Evolutionary conservation across 2,888 invertebrate species (phyloP).

Genomic region (Alloscopus bannaensis): DNA sequence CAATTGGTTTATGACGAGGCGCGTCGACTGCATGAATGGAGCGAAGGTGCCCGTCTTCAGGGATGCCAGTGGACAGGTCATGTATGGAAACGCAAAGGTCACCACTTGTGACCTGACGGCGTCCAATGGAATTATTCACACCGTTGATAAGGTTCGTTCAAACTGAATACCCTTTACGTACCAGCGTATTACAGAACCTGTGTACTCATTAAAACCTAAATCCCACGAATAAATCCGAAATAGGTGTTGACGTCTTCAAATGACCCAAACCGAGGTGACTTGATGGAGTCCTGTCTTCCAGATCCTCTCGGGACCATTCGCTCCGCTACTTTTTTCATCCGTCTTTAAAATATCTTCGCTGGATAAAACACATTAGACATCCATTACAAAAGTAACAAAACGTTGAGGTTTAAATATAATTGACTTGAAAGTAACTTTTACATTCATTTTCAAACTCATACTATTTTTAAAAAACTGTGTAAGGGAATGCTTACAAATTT

Average conservation of each 20-base stretch:
- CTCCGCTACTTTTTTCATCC: slow-evolving; percentile 46
- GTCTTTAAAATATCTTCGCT: slow-evolving; percentile 31
- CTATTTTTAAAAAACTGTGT: too few relatives aligned
- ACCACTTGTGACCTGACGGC: slow-evolving; percentile 75
- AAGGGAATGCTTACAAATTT: too few relatives aligned
- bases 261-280: slow-evolving; percentile 39
- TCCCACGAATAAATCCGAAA: background rate
- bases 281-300: slow-evolving; percentile 63
- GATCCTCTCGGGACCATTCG: slow-evolving; percentile 42
- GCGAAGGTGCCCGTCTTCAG: slow-evolving; percentile 74
- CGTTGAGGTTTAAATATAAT: background rate
- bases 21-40: slow-evolving; percentile 75
- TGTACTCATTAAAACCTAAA: background rate
- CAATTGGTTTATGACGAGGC: slow-evolving; percentile 75
- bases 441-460: too few relatives aligned
- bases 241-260: slow-evolving; percentile 39
- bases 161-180: slow-evolving; percentile 1
- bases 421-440: background rate
- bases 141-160: slow-evolving; percentile 74
- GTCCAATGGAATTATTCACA: slow-evolving; percentile 75
- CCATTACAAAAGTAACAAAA: background rate
- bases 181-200: background rate
- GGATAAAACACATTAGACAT: too few relatives aligned
- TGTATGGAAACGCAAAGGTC: slow-evolving; percentile 75
- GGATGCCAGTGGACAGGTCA: slow-evolving; percentile 74